phyloP scores from a whole-genome alignment of 2,888 invertebrate genomes.

The Deroplatys truncata region DNA sequence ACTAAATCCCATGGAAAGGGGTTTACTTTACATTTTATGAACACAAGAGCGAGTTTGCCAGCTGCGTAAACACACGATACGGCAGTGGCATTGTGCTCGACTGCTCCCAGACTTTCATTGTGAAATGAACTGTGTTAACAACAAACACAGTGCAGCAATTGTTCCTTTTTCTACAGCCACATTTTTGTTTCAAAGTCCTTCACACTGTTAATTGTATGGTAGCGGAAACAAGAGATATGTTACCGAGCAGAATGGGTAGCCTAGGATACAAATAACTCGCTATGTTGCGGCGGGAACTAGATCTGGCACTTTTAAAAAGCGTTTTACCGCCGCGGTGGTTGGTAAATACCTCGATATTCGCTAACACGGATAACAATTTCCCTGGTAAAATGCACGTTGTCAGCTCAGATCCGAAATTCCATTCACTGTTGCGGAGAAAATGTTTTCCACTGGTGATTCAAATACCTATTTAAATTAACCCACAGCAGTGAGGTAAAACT shows the following conservation, averaged over 20 bases:
- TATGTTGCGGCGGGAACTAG: background rate
- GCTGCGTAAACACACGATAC: constrained; percentile 13
- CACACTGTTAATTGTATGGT: background rate
- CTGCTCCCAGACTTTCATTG: background rate
- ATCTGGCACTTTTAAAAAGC: background rate
- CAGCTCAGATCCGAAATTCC: background rate
- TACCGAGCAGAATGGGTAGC: background rate
- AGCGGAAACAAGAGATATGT: background rate
- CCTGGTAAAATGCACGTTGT: background rate
- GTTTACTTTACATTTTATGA: constrained; percentile 19
- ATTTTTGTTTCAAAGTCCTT: background rate
- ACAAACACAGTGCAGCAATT: background rate
- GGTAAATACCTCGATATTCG: background rate
- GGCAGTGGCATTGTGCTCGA: background rate
- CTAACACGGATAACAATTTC: background rate
- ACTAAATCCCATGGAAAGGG: background rate
- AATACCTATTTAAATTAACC: background rate
- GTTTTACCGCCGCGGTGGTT: background rate
- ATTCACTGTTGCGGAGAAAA: background rate
- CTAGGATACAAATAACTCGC: background rate
- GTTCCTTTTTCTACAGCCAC: background rate
- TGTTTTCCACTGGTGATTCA: background rate
- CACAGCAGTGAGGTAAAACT: too few species aligned
- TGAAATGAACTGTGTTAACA: background rate
- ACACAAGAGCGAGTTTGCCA: constrained; percentile 3